Conservation (phyloP, 2,797 vertebrate species). For the Synaphobranchus kaupii region DNA sequence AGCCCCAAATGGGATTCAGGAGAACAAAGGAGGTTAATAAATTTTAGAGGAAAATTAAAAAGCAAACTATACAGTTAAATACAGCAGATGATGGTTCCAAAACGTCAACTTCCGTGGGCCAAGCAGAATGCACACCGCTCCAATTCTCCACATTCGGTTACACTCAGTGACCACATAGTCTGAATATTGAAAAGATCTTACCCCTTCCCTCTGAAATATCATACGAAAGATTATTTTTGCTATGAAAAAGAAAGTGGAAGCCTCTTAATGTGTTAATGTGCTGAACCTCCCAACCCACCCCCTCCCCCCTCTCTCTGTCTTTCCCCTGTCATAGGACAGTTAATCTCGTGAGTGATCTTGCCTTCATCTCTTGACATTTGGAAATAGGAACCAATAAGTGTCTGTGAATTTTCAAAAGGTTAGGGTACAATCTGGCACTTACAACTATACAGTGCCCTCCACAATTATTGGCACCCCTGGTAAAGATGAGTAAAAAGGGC, state of each 20-base stretch:
- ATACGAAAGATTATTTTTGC: conserved; percentile 35
- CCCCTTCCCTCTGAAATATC: conserved; percentile 46
- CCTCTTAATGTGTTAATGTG: conserved; percentile 37
- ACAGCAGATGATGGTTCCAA: not conserved
- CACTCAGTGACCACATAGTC: conserved; percentile 46
- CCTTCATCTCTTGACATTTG: conserved; percentile 57
- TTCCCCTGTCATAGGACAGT: conserved; percentile 30
- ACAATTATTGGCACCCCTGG: no score
- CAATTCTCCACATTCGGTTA: conserved; percentile 48
- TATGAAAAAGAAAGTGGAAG: conserved; percentile 42
- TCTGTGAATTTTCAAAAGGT: conserved; percentile 49
- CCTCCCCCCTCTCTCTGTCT: conserved; percentile 25
- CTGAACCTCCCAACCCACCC: conserved; percentile 25
- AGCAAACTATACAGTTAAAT: not conserved
- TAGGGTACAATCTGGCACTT: conserved; percentile 33
- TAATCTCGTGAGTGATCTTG: conserved; percentile 34
- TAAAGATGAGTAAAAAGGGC: no score
- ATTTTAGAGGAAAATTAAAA: conserved; percentile 1
- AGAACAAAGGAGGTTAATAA: conserved; percentile 10
- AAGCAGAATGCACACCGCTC: conserved; percentile 24
- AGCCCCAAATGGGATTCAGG: not conserved
- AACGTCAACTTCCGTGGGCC: not conserved
- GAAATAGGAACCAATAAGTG: conserved; percentile 48
- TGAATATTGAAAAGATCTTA: conserved; percentile 37
- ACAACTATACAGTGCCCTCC: conserved; percentile 29